Conservation (phyloP, 2,888 invertebrate genomes). For the Nemotelus pantherinus region DNA sequence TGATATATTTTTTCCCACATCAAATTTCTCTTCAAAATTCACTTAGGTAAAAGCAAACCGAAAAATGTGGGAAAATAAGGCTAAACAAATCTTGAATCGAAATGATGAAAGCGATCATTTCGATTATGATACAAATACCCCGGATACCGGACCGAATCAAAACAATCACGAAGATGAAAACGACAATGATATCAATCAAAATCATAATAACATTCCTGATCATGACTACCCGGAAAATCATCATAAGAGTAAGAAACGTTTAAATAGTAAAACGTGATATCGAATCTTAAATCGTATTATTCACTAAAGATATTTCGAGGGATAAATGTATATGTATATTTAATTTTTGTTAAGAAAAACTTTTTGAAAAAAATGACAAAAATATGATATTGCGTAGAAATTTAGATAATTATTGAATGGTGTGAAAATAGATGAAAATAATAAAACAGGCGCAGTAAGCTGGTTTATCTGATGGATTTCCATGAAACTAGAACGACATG, state of each 20-base stretch:
- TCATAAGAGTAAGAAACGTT: conserved; percentile 36
- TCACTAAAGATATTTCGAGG: conserved; percentile 44
- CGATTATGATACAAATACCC: conserved; percentile 55
- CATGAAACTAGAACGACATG: too few relatives aligned
- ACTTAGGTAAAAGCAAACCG: conserved; percentile 64
- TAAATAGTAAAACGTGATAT: conserved; percentile 54
- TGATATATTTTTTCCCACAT: background rate
- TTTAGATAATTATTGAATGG: too few relatives aligned
- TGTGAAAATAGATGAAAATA: background rate
- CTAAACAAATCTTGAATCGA: conserved; percentile 61
- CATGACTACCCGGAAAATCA: background rate
- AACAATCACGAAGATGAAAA: conserved; percentile 50
- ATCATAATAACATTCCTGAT: conserved; percentile 50
- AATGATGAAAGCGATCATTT: conserved; percentile 53
- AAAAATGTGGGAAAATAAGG: conserved; percentile 64
- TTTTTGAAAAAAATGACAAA: background rate
- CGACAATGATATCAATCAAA: conserved; percentile 10
- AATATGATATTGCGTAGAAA: background rate
- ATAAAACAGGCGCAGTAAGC: too few relatives aligned
- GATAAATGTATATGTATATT: background rate
- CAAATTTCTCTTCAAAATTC: background rate
- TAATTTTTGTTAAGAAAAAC: conserved; percentile 8
- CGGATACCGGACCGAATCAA: conserved; percentile 45
- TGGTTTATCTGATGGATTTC: too few relatives aligned
- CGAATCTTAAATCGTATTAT: conserved; percentile 54